These are phyloP conservation scores for Tachina fera DNA, from an alignment of 2,888 invertebrate genomes.

Conservation along the genomic window DNA sequence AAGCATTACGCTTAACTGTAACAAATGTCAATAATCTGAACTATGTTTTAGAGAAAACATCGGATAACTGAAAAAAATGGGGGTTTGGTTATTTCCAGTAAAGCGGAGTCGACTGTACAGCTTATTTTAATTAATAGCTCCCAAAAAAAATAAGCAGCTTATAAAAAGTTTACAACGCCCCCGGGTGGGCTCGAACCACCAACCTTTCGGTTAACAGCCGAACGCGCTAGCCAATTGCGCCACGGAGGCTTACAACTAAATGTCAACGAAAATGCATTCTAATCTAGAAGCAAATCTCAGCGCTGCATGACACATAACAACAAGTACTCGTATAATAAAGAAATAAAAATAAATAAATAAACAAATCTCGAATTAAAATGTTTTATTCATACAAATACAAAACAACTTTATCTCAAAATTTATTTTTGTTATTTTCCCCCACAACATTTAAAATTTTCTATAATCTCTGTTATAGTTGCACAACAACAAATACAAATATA, in stretches of 20 bases:
- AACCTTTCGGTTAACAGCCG: slow-evolving; percentile 99
- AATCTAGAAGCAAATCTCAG: too few relatives aligned
- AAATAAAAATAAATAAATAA: background rate
- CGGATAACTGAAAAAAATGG: too few relatives aligned
- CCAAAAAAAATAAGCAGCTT: background rate
- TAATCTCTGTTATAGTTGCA: background rate
- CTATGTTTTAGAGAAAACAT: too few relatives aligned
- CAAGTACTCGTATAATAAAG: slow-evolving; percentile 1
- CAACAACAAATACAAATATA: background rate
- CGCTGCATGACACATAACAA: background rate
- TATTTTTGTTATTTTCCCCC: background rate
- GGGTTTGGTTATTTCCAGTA: too few relatives aligned
- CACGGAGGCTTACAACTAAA: slow-evolving; percentile 85
- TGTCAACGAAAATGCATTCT: background rate
- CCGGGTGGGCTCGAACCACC: slow-evolving; percentile 99
- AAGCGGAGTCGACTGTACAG: too few relatives aligned
- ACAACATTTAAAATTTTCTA: slow-evolving; percentile 3
- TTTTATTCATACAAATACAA: slow-evolving; percentile 6
- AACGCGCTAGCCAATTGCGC: slow-evolving; percentile 99
- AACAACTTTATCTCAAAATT: background rate
- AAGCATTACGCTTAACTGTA: too few relatives aligned
- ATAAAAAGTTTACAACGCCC: slow-evolving; percentile 86
- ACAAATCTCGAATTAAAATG: background rate
- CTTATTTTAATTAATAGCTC: background rate
- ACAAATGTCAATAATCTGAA: too few relatives aligned